Percentiles rank a stretch among this genome's conserved stretches.
Evolutionary conservation across 2,797 vertebrate genomes (phyloP).

Genomic region (Malurus splendens): DNA sequence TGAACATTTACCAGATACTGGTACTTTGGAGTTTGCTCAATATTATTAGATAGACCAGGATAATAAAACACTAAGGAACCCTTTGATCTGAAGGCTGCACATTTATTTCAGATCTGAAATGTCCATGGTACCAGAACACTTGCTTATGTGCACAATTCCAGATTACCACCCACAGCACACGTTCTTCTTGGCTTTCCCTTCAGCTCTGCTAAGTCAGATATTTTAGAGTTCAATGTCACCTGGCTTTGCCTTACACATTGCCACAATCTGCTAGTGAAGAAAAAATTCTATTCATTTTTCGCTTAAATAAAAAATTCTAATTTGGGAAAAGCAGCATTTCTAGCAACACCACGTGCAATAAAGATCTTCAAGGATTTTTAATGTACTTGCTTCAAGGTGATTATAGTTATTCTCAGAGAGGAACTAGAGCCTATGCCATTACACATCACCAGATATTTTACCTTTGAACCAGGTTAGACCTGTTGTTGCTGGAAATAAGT

Average conservation of each 20-base stretch:
- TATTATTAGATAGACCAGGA: neutral
- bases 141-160: neutral
- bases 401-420: neutral
- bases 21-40: conserved; percentile 53
- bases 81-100: neutral
- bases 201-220: neutral
- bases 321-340: neutral
- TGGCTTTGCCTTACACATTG: neutral
- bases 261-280: neutral
- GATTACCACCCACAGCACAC: neutral
- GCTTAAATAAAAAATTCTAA: neutral
- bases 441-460: neutral
- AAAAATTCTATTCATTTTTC: neutral
- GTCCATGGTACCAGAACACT: neutral
- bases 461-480: conserved; percentile 12
- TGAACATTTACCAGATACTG: conserved; percentile 28
- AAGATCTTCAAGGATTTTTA: neutral
- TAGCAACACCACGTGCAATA: neutral
- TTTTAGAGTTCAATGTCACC: neutral
- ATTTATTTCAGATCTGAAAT: neutral
- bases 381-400: neutral
- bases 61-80: conserved; percentile 15
- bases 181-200: neutral
- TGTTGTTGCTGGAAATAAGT: conserved; percentile 2
- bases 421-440: neutral